Evolutionary conservation across 2,888 invertebrate species (phyloP).

Genomic region (Ypsolopha sequella): DNA sequence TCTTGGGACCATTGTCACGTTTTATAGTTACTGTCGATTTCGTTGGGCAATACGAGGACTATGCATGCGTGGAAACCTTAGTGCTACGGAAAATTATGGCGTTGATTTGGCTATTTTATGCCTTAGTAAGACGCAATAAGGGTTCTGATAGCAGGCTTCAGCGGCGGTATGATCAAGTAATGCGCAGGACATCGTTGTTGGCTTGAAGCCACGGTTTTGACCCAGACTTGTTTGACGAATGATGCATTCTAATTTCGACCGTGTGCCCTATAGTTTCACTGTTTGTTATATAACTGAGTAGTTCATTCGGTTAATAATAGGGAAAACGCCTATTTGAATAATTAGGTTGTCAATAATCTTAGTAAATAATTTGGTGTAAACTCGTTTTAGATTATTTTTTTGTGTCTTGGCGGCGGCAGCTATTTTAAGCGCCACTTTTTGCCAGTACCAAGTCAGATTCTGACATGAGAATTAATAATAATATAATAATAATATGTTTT

Average conservation of each 20-base stretch:
- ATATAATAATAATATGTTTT: too few species aligned
- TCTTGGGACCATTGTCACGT: slow-evolving; percentile 45
- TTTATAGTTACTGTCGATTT: slow-evolving; percentile 44
- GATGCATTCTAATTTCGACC: slow-evolving; percentile 60
- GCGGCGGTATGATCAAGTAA: slow-evolving; percentile 15
- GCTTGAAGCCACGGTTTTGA: slow-evolving; percentile 41
- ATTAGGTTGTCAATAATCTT: too few species aligned
- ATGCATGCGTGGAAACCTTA: slow-evolving; percentile 26
- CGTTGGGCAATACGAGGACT: slow-evolving; percentile 43
- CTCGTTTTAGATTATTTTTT: too few species aligned
- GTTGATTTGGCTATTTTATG: too few species aligned
- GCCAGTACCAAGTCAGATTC: too few species aligned
- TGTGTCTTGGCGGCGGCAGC: too few species aligned
- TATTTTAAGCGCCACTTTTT: too few species aligned
- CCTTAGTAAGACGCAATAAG: too few species aligned
- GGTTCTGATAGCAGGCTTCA: too few species aligned
- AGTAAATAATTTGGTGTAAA: too few species aligned
- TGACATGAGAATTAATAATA: too few species aligned
- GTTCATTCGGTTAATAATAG: slow-evolving; percentile 3
- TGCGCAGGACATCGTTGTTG: slow-evolving; percentile 48
- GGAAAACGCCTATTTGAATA: slow-evolving; percentile 2
- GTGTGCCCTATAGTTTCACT: slow-evolving; percentile 54
- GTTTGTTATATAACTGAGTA: slow-evolving; percentile 42
- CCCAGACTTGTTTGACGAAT: slow-evolving; percentile 46
- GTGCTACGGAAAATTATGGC: too few species aligned